These are phyloP conservation scores for Catharus minimus DNA, from an alignment of 2,113 vertebrate species.

Conservation along the genomic window DNA sequence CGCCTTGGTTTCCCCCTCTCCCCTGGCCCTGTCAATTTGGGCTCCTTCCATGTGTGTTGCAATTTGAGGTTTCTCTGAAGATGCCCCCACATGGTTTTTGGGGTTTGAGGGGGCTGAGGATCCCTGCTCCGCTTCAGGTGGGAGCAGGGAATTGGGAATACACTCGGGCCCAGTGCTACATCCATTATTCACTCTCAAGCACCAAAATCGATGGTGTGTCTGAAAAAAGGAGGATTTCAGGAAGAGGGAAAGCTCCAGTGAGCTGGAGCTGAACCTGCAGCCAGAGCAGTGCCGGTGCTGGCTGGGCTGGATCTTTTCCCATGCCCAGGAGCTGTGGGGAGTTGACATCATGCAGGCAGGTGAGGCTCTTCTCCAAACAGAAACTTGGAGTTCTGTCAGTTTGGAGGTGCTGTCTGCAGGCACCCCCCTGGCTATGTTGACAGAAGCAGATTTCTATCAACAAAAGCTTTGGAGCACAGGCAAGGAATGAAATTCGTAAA, in stretches of 20 bases:
- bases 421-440: background rate
- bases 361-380: slow-evolving; percentile 34
- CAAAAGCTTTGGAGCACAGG: slow-evolving; percentile 29
- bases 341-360: slow-evolving; percentile 1
- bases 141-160: background rate
- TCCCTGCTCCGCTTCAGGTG: background rate
- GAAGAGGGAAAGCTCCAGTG: background rate
- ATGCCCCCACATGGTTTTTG: background rate
- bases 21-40: background rate
- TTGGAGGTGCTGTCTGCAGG: background rate
- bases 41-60: background rate
- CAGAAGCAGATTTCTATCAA: slow-evolving; percentile 63
- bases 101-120: background rate
- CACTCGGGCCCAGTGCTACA: rapidly evolving
- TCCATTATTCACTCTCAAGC: background rate
- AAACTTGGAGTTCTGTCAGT: slow-evolving; percentile 48
- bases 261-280: background rate
- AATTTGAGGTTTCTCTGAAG: slow-evolving; percentile 38
- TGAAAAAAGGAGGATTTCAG: background rate
- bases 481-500: background rate
- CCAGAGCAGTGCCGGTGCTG: background rate
- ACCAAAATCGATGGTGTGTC: rapidly evolving
- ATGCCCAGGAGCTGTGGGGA: background rate
- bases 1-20: background rate
- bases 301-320: background rate